A percentile compares a stretch with the other conserved stretches of the same genome.
These are phyloP conservation scores for Tetramorium simillimum DNA, from an alignment of 1,140 invertebrate species.

Conservation along the genomic window DNA sequence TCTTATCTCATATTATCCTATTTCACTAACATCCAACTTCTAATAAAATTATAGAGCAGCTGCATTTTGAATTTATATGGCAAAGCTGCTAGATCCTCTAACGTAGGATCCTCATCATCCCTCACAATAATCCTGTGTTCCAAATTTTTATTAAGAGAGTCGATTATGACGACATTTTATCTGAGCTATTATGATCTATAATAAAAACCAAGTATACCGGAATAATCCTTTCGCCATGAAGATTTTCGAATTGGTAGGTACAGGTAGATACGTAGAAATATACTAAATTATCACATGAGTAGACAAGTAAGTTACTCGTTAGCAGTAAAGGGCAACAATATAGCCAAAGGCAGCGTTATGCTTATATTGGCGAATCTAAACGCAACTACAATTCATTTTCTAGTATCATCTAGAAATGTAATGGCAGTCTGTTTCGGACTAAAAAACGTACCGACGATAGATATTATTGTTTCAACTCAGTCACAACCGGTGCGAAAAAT, in stretches of 20 bases:
- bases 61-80: neutral
- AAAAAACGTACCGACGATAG: slow-evolving; percentile 23
- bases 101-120: neutral
- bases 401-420: slow-evolving; percentile 55
- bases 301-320: slow-evolving; percentile 84
- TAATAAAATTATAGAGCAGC: slow-evolving; percentile 1
- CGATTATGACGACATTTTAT: neutral
- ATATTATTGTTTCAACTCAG: slow-evolving; percentile 60
- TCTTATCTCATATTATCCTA: neutral
- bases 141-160: neutral
- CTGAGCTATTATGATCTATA: neutral
- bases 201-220: neutral
- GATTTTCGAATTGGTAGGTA: slow-evolving; percentile 72
- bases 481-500: slow-evolving; percentile 52
- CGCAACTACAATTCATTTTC: slow-evolving; percentile 72
- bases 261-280: slow-evolving; percentile 83
- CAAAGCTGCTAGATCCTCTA: neutral
- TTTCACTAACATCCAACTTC: neutral
- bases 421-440: slow-evolving; percentile 56
- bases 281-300: slow-evolving; percentile 85
- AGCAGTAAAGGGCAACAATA: slow-evolving; percentile 84
- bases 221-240: slow-evolving; percentile 68
- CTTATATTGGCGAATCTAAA: slow-evolving; percentile 78
- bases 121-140: neutral
- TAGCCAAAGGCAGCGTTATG: slow-evolving; percentile 84